Base-by-base conservation (phyloP, 2,888 invertebrate species). In the Phaedon cochleariae region DNA sequence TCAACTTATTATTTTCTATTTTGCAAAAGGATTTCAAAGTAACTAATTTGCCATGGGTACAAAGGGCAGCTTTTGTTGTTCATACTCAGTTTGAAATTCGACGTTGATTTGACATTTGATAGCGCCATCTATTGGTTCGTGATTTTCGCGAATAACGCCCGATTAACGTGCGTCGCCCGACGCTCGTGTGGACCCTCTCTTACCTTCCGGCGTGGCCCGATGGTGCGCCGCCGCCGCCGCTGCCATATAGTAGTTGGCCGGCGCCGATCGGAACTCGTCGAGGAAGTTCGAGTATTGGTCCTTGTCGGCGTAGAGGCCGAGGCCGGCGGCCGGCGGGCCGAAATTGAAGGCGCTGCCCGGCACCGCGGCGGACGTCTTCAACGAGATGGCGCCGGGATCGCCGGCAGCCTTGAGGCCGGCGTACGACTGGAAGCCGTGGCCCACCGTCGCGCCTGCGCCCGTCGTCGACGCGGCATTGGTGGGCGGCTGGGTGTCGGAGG, bases 291-390 rank as follows among this genome's bases (percentile, higher is more conserved):
- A 84, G 80, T 91, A 92, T 46, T 88, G 87, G 73, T 88, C 85
- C 77, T 89, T 90, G 51, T 90, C 90, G 6, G 85, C 86, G 74
- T 89, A 90, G 51, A 90, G 80, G 15, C 88, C 87, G 12, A 88
- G 80, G 63, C 85, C 80, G 60, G 88, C 86, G 2, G 90, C 86
- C 0, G 92, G 85, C 2, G 92, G 87, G 17, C 92, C 92, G 78
- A 94, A 95, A 80, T 94, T 94, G 76, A 94, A 95, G 57, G 94
- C 93, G 83, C 93, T 93, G 22, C 92, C 90, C 6, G 94, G 89
- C 69, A 94, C 92, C 79, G 92, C 90, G 74, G 89, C 89, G 3
- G 88, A 85, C 54, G 91, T 89, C 74, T 92, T 88, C 53, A 91
- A 79, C 10, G 89, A 86, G 73, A 92, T 88, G 69, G 86, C 85